Evolutionary conservation across 2,797 vertebrate species (phyloP).

Genomic region (Varecia variegata): DNA sequence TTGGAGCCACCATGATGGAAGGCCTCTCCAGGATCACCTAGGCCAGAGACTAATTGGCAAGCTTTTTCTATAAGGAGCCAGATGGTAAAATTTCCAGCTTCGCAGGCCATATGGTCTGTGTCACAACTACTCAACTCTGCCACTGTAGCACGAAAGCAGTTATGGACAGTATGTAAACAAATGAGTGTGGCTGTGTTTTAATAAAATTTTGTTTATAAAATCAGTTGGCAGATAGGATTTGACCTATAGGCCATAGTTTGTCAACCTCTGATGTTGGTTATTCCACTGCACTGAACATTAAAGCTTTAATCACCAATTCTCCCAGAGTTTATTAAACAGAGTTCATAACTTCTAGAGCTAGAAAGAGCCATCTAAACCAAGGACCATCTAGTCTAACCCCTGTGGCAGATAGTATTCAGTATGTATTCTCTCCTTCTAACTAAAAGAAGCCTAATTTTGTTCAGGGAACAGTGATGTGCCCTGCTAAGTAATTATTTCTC

Average conservation of each 20-base stretch:
- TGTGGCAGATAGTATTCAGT: not conserved
- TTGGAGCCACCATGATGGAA: not conserved
- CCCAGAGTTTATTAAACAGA: not conserved
- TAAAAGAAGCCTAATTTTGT: not conserved
- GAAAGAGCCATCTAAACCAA: not conserved
- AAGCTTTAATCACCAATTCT: not conserved
- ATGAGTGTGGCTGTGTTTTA: not conserved
- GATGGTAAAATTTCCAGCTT: not conserved
- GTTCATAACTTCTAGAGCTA: not conserved
- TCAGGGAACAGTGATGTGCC: not conserved
- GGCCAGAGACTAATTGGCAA: not conserved
- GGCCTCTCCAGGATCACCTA: not conserved
- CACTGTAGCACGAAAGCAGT: not conserved
- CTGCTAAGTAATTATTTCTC: not conserved
- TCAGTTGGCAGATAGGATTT: not conserved
- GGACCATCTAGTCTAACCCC: not conserved
- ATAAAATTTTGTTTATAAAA: slow-evolving; percentile 17
- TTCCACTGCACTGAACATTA: not conserved
- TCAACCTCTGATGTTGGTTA: not conserved
- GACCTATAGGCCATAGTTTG: not conserved
- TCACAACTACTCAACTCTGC: not conserved
- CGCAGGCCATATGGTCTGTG: not conserved
- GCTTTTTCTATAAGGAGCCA: not conserved
- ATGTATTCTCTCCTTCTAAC: not conserved
- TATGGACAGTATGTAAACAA: not conserved